These are phyloP conservation scores for Antheraea mylitta DNA, from an alignment of 1,140 invertebrate species.

Conservation along the genomic window DNA sequence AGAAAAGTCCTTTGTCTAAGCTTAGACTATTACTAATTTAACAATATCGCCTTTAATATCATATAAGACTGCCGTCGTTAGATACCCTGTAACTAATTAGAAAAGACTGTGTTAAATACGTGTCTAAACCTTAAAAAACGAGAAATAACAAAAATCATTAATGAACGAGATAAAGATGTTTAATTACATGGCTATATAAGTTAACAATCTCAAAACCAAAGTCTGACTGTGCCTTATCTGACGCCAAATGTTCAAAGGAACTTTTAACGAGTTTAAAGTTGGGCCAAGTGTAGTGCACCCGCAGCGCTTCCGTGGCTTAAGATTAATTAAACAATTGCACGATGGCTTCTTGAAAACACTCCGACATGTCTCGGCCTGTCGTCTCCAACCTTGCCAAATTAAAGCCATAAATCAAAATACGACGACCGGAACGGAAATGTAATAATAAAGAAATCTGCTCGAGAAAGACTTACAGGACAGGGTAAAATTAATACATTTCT, in stretches of 20 bases:
- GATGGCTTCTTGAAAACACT: conserved; percentile 77
- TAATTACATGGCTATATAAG: conserved; percentile 76
- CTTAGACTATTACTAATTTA: neutral
- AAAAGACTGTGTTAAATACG: neutral
- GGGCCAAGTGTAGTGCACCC: conserved; percentile 73
- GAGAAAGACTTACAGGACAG: neutral
- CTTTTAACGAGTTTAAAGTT: conserved; percentile 79
- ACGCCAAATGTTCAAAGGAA: conserved; percentile 77
- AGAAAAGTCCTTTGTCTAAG: neutral
- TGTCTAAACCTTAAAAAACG: neutral
- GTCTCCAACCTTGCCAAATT: conserved; percentile 76
- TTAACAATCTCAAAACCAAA: conserved; percentile 72
- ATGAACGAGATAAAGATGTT: conserved; percentile 37
- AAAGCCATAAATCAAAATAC: conserved; percentile 77
- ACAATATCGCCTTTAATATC: neutral
- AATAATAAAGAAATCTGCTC: conserved; percentile 57
- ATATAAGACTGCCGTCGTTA: too few species aligned
- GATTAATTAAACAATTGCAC: conserved; percentile 78
- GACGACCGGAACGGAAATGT: conserved; percentile 71
- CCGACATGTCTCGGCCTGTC: conserved; percentile 76
- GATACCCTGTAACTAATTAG: too few species aligned
- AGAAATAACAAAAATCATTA: neutral
- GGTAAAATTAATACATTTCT: neutral
- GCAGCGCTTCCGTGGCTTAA: conserved; percentile 66
- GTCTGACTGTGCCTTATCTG: conserved; percentile 74